Evolutionary conservation across 1,140 invertebrate genomes (phyloP), one percentile per base, ranked within the genome.

Genomic region (Lasioglossum albipes): DNA sequence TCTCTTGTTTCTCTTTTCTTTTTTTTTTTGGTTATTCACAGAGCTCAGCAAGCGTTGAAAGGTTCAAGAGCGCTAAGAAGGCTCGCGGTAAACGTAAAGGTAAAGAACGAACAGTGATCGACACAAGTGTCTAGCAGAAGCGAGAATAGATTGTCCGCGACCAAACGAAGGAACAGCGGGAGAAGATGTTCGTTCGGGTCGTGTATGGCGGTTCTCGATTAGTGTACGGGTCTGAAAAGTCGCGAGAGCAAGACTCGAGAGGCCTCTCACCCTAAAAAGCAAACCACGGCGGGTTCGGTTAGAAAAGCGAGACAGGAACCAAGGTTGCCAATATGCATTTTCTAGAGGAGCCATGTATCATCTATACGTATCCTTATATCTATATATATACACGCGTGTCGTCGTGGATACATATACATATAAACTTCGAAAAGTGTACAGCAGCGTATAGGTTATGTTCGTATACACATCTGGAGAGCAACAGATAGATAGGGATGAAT

Each of bases 301-400:
- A 89, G 83, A 86, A 87, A 93, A 91, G 90, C 91, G 90, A 93
- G 91, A 92, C 91, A 92, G 90, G 90, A 91, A 91, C 91, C 92
- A 93, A 92, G 91, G 91, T 93, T 92, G 88, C 91, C 91, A 92
- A 92, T 92, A 81, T 90, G 84, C 90, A 91, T 78, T 84, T 85
- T 81, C 84, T 88, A 88, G 31, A 79, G 70, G 81, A 86, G 52
- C 66, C 74, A 62, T 82, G 64, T 75, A 80, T 71, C 22, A 76
- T 88, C 64, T 83, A 87, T 45, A 54, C 52, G 18, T 54, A 54
- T 49, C 45, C 10, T 49, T 49, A 18, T 54, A 54, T 49, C 45
- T 49, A 49, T 49, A 49, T 49, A 49, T 49, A 49, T 49, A 12
- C 45, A 16, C 13, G 52, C 52, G 52, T 16, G 52, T 54, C 45